Percentiles rank a stretch among this genome's conserved stretches.
Conservation (phyloP, 2,113 vertebrate genomes). For the Melanerpes aurifrons region DNA sequence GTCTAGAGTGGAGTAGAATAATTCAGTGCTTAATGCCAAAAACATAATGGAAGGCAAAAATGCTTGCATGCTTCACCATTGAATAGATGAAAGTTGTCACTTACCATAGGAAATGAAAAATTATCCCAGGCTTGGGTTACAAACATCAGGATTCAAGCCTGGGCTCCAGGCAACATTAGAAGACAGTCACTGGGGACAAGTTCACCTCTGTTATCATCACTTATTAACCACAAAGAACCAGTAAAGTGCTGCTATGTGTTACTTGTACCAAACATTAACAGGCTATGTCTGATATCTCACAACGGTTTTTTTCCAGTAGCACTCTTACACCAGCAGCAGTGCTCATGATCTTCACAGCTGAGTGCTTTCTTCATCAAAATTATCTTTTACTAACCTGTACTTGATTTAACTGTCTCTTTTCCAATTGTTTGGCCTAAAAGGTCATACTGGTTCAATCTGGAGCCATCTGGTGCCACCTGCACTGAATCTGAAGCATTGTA, state of each 20-base stretch:
- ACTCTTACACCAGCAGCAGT: not conserved
- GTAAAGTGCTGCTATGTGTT: not conserved
- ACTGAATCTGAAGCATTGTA: constrained; percentile 92
- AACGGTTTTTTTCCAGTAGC: not conserved
- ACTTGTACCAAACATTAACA: not conserved
- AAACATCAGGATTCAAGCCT: not conserved
- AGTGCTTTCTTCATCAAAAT: not conserved
- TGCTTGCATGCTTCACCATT: not conserved
- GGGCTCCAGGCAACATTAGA: not conserved
- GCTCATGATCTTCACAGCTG: not conserved
- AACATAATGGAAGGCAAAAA: not conserved
- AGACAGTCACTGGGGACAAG: not conserved
- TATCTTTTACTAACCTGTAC: constrained; percentile 86
- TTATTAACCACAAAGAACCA: not conserved
- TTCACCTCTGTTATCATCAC: not conserved
- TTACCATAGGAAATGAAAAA: not conserved
- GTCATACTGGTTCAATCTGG: constrained; percentile 96
- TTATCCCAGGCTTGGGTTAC: not conserved
- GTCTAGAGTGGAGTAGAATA: not conserved
- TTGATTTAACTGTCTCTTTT: constrained; percentile 95
- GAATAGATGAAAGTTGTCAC: not conserved
- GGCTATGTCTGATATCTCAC: not conserved
- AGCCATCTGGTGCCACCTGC: constrained; percentile 94
- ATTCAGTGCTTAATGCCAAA: not conserved
- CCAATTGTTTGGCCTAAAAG: constrained; percentile 94